Base-by-base conservation (phyloP, 2,888 invertebrate species). In the Oasisia sp. region DNA sequence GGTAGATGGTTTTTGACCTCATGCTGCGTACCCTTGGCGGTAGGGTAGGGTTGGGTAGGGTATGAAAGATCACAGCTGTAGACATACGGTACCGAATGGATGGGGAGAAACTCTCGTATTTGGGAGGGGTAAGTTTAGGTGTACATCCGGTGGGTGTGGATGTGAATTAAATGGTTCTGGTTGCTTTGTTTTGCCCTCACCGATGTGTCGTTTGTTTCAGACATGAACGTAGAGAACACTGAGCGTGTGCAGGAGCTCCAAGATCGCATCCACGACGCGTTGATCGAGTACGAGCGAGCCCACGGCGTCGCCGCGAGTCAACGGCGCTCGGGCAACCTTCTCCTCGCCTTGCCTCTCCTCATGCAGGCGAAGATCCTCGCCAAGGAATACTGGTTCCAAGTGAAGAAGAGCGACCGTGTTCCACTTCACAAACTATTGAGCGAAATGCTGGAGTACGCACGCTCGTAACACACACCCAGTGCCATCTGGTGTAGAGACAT, bases 371-470 rank as follows among this genome's bases (percentile, higher is more conserved):
- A 99, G 96, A 97, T 98, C 93, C 98, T 98, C 91, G 98, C 99
- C 94, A 97, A 99, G 92, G 97, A 98, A 95, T 99, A 98, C 97
- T 99, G 99, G 99, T 97, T 98, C 90, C 97, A 97, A 94, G 97
- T 99, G 92, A 98, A 98, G 95, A 98, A 98, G 95, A 98, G 98
- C 94, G 98, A 98, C 7, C 97, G 98, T 96, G 98, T 98, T 93
- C 98, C 98, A 94, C 98, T 99, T 98, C 99, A 99, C 97, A 99
- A 99, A 97, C 97, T 99, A 92, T 99, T 99, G 97, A 97, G 98
- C 91, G 99, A 99, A 97, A 99, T 99, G 99, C 97, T 99, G 93
- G 99, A 99, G 96, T 93, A 93, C 32, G 93, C 93, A n/a, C 90
- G 89, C 89, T 32, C 92, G n/a, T 92, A 32, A 58, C 56, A 92